Evolutionary conservation across 1,140 invertebrate genomes (phyloP), one percentile per base, ranked within the genome.

Genomic region (Lysiphlebus fabarum): DNA sequence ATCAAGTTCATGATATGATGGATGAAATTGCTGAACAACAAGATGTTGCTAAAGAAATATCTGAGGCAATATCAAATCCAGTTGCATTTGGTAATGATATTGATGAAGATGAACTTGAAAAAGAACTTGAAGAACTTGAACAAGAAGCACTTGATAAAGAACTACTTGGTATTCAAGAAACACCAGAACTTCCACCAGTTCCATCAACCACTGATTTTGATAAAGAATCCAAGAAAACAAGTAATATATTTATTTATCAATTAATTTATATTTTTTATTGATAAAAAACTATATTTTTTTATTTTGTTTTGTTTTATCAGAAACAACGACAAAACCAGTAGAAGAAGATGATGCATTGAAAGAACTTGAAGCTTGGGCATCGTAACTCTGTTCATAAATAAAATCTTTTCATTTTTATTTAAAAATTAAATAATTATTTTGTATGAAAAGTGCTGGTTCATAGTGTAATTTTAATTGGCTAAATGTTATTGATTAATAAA

Each of bases 1-100:
- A 98, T 81, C 88, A 98, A 83, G 96, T 99, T 10, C 96, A 99
- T 73, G 94, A 99, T 74, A 91, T 99, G 82, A 99, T 99, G 96
- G 97, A 99, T 75, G 97, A 99, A 72, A 97, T 99, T 69, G 94
- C 95, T 38, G 97, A 99, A 76, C 97, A 99, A 80, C 96, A 99
- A 80, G 97, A 99, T 79, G 90, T 99, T 44, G 95, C 96, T 0
- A 90, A 89, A 69, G 97, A 99, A 87, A 99, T 99, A 70, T 96
- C 95, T 0, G 93, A 98, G 73, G 96, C 96, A 6, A 99, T 99
- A 77, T 97, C 94, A 47, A 98, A 96, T 82, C 96, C 96, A 60
- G 91, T 96, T 54, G 95, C 94, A 41, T 96, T 99, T 82, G 87
- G 87, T 55, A 88, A 93, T 70, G 93, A 96, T 74, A 79, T 97